Base-by-base conservation (phyloP, 2,888 invertebrate species). In the Nemotelus nigrinus region DNA sequence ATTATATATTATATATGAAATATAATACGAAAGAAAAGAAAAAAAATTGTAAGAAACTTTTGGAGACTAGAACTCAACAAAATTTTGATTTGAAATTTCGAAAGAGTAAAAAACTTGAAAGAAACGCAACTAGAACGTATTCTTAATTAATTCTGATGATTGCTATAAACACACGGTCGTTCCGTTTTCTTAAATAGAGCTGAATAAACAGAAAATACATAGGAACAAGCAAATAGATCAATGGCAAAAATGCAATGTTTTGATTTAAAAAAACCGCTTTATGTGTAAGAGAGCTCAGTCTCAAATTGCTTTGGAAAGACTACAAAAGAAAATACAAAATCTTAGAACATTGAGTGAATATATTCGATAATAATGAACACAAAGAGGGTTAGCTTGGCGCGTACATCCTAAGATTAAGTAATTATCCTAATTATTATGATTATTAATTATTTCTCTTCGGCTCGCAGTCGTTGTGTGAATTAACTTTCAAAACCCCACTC, bases 1-100 rank as follows among this genome's bases (percentile, higher is more conserved):
- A 70, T 70, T 70, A 70, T 70, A 70, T 70, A 70, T 70, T 67
- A 67, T 70, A 70, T 70, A 70, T 55, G 47, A 70, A 70, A 70
- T 70, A 70, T 68, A 68, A 68, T 70, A 70, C 55, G 55, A 47
- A 55, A 55, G 55, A 70, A 70, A 64, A n/a, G 45, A 67, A 67
- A 45, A 70, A 47, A 60, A 60, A 60, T 8, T 70, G 70, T 70
- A 70, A 70, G n/a, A 70, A 55, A 70, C 53, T 70, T 70, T 70
- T 70, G 70, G 47, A 45, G 70, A 60, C 45, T 70, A 55, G 70
- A 70, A 43, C 41, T 41, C 43, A 50, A 63, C 3, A 39, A n/a
- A 70, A 70, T 55, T 58, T 65, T 65, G 63, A 63, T 41, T 41
- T 10, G 8, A 70, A 60, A 25, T 25, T 39, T 25, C 39, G 3